Evolutionary conservation across 2,888 invertebrate genomes (phyloP), one percentile per base, ranked within the genome.

Genomic region (Thecophora atra): DNA sequence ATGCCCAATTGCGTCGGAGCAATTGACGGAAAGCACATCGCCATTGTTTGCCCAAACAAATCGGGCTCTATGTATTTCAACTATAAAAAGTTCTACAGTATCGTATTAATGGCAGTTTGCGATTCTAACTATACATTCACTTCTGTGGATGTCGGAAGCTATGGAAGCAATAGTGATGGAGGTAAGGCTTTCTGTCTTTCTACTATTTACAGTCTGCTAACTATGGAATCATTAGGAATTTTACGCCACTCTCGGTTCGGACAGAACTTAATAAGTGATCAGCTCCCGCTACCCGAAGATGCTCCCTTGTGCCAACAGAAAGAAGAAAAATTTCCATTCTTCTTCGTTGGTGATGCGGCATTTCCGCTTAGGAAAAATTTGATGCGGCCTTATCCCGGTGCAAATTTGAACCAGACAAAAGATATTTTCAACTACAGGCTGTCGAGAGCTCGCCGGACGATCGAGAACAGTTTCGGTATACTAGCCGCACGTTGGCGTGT

Each of bases 81-180:
- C 75, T 81, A 82, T 74, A 81, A 83, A 79, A 76, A 78, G 67
- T 58, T 58, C n/a, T 78, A 73, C 67, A 82, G 82, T 75, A 76
- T 83, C 54, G 80, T 81, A 42, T 73, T 81, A 19, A 54, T 54
- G 54, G 54, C 54, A 7, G n/a, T 19, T 28, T 54, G 54, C 54
- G 54, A 54, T 54, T 8, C 54, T 19, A 54, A 54, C 3, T 58
- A 58, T 13, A 58, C 28, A 4, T 58, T 24, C 11, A 58, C 21
- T 13, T 24, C 58, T 3, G 24, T 58, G 7, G 24, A 6, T 58
- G 24, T 58, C 7, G 58, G 58, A 17, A 28, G 24, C 28, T 26
- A 24, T 58, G 58, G 58, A 7, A 58, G 58, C 26, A 26, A 58
- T 28, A 26, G 24, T 28, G 58, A 58, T 26, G 58, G 58, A 58